These are phyloP conservation scores for Trachymyrmex cornetzi DNA, from an alignment of 1,140 invertebrate genomes.

Conservation along the genomic window DNA sequence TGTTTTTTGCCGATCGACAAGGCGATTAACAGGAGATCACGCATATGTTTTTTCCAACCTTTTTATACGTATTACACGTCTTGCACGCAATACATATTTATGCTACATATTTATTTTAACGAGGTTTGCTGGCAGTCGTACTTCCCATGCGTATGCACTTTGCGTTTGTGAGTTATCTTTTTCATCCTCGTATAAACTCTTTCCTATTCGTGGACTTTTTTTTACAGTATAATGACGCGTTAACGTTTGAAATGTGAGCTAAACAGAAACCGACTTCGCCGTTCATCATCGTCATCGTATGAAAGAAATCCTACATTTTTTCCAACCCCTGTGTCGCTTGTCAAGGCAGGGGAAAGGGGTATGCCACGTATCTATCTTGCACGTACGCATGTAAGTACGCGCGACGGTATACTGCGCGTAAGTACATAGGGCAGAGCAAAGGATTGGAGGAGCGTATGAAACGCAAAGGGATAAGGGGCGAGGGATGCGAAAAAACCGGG, in stretches of 20 bases:
- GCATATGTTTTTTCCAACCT: conserved; percentile 10
- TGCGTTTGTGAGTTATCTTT: conserved; percentile 69
- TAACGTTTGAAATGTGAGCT: conserved; percentile 16
- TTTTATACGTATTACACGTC: conserved; percentile 37
- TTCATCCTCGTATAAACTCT: conserved; percentile 36
- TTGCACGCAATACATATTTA: conserved; percentile 57
- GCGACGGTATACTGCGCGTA: conserved; percentile 70
- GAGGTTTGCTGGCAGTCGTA: conserved; percentile 77
- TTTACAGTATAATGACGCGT: conserved; percentile 23
- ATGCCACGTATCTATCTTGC: conserved; percentile 74
- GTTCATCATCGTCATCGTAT: conserved; percentile 52
- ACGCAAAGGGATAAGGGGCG: conserved; percentile 59
- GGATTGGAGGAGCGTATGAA: conserved; percentile 55
- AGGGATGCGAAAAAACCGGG: conserved; percentile 73
- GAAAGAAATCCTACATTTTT: conserved; percentile 82
- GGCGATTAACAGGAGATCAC: neutral
- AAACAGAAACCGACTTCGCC: conserved; percentile 59
- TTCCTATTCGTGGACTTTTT: conserved; percentile 34
- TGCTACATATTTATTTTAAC: conserved; percentile 84
- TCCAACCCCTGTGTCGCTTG: conserved; percentile 70
- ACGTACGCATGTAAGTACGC: conserved; percentile 76
- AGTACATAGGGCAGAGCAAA: conserved; percentile 75
- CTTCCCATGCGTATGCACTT: conserved; percentile 75
- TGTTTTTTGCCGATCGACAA: conserved; percentile 17
- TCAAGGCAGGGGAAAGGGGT: conserved; percentile 68